Base-by-base conservation (phyloP, 1,140 invertebrate genomes). In the Carposina sasakii region DNA sequence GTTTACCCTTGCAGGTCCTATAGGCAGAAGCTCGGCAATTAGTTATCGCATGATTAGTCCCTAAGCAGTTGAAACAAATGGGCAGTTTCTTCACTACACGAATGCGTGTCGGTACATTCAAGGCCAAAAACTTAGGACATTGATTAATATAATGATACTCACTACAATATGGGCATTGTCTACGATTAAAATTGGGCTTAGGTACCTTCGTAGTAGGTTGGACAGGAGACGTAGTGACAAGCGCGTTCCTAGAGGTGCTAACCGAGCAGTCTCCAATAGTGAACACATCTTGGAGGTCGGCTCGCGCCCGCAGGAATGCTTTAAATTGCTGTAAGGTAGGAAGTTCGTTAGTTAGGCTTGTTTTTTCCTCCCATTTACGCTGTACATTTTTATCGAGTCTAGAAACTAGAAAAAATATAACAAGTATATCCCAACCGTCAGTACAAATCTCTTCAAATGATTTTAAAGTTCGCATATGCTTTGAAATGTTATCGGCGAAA, bases 271-370 rank as follows among this genome's bases (percentile, higher is more conserved):
- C n/a, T n/a, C n/a, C n/a, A n/a, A n/a, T n/a, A n/a, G n/a, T n/a
- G n/a, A n/a, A n/a, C n/a, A n/a, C n/a, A n/a, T 44, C 41, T 2
- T 30, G 41, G 9, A 28, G 26, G 21, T 44, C 41, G 13, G 41
- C 41, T 4, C 41, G 23, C 3, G 17, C 9, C 5, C 41, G n/a
- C 13, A 44, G 26, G 26, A 30, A 44, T 2, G 41, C 2, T 22
- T 30, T 28, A n/a, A 44, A 44, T 44, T 44, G 24, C 41, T 44
- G 41, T 30, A 44, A 44, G 9, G 41, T 17, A 30, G 41, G 41
- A 15, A 44, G 19, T 30, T 44, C n/a, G n/a, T n/a, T 31, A 5
- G 24, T 30, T 13, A 26, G 20, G 15, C 20, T n/a, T n/a, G n/a
- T n/a, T n/a, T n/a, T n/a, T n/a, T n/a, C n/a, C n/a, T n/a, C n/a